Conservation (phyloP, 2,797 vertebrate genomes). For the Emydoidea blandingii region DNA sequence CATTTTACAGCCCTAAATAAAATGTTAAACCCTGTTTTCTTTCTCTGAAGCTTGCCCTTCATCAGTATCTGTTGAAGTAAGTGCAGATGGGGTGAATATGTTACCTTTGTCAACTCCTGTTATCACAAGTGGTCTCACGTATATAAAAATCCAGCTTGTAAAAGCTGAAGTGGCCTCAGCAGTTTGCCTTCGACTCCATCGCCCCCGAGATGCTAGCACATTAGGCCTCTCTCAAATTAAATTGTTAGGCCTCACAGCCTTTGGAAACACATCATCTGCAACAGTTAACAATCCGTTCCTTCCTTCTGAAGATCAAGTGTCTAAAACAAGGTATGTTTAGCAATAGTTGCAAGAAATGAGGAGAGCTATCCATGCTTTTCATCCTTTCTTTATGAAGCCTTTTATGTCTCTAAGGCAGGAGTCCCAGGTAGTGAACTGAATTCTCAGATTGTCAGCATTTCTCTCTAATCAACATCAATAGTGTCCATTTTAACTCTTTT, state of each 20-base stretch:
- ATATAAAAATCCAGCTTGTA: conserved; percentile 98
- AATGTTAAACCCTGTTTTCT: conserved; percentile 45
- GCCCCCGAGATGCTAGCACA: conserved; percentile 96
- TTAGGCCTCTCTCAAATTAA: conserved; percentile 98
- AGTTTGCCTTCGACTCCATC: conserved; percentile 95
- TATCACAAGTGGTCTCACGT: conserved; percentile 96
- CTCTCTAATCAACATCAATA: background rate
- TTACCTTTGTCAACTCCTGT: conserved; percentile 96
- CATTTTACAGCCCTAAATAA: background rate
- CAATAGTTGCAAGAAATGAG: background rate
- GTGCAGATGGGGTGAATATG: conserved; percentile 98
- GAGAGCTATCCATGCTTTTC: background rate
- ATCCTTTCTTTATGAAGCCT: background rate
- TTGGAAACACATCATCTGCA: conserved; percentile 97
- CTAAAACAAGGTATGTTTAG: conserved; percentile 93
- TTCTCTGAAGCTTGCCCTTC: conserved; percentile 92
- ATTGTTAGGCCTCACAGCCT: conserved; percentile 95
- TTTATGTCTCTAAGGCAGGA: background rate
- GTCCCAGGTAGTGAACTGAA: background rate
- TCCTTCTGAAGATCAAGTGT: conserved; percentile 98
- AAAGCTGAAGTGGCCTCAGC: conserved; percentile 98
- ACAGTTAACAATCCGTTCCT: conserved; percentile 99
- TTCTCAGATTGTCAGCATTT: background rate
- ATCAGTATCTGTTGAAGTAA: conserved; percentile 99
- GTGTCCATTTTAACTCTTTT: background rate